Evolutionary conservation across 2,888 invertebrate species (phyloP).

Genomic region (Dysmachus trigonus): DNA sequence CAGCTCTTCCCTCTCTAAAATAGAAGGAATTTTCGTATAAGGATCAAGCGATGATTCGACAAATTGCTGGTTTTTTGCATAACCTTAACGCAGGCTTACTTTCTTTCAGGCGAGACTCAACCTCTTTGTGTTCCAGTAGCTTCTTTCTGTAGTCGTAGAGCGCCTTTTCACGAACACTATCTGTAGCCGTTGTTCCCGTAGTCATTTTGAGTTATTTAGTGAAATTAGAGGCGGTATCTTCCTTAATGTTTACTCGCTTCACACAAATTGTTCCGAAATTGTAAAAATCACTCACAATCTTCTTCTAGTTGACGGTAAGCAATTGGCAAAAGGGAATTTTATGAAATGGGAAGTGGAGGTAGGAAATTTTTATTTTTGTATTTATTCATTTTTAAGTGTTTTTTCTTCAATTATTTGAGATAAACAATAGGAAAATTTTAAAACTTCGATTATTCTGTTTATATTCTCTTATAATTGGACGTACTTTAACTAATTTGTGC

Average conservation of each 20-base stretch:
- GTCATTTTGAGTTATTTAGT: slow-evolving; percentile 54
- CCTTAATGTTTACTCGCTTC: neutral
- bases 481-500: neutral
- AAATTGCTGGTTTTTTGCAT: neutral
- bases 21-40: neutral
- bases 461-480: neutral
- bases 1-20: slow-evolving; percentile 90
- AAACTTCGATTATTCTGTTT: neutral
- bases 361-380: neutral
- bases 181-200: slow-evolving; percentile 57
- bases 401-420: neutral
- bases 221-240: neutral
- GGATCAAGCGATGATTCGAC: neutral
- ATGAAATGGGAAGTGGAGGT: neutral
- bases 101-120: slow-evolving; percentile 95
- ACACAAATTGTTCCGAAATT: neutral
- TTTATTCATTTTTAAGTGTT: neutral
- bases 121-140: slow-evolving; percentile 94
- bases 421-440: neutral
- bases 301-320: neutral
- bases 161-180: slow-evolving; percentile 76
- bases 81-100: slow-evolving; percentile 70
- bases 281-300: neutral
- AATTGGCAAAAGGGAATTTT: neutral
- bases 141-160: slow-evolving; percentile 95